Percentiles rank a stretch among this genome's conserved stretches.
Conservation (phyloP, 2,888 invertebrate species). For the Sinohyriopsis cumingii region DNA sequence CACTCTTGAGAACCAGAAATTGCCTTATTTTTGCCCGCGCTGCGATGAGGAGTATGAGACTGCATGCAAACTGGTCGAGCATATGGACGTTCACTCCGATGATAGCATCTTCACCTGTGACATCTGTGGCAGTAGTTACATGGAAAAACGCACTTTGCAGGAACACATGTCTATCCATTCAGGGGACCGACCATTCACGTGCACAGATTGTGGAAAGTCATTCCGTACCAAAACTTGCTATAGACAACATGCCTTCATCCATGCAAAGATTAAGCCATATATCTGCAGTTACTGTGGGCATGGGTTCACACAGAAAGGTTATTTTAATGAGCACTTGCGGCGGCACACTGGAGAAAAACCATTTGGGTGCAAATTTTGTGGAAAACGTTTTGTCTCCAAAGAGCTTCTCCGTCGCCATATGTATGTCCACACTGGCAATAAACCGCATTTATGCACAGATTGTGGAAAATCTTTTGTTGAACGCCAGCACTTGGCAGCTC, state of each 20-base stretch:
- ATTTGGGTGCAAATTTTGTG: constrained; percentile 29
- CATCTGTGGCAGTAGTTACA: constrained; percentile 17
- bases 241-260: constrained; percentile 27
- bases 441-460: constrained; percentile 25
- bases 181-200: constrained; percentile 14
- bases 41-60: constrained; percentile 9
- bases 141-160: constrained; percentile 26
- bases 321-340: constrained; percentile 30
- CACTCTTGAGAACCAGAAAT: too few relatives aligned
- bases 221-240: constrained; percentile 33
- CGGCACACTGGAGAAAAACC: constrained; percentile 34
- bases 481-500: constrained; percentile 22
- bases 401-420: constrained; percentile 28
- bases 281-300: constrained; percentile 35
- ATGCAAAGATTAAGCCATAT: constrained; percentile 31
- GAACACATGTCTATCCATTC: constrained; percentile 28
- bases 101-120: constrained; percentile 24
- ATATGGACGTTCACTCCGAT: constrained; percentile 18
- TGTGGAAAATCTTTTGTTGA: constrained; percentile 35
- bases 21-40: constrained; percentile 1
- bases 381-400: constrained; percentile 31
- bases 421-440: constrained; percentile 28
- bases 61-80: constrained; percentile 30
- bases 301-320: constrained; percentile 37
- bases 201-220: constrained; percentile 21